Percentiles rank a stretch among this genome's conserved stretches.
Evolutionary conservation across 2,888 invertebrate genomes (phyloP).

Genomic region (Erebia ligea): DNA sequence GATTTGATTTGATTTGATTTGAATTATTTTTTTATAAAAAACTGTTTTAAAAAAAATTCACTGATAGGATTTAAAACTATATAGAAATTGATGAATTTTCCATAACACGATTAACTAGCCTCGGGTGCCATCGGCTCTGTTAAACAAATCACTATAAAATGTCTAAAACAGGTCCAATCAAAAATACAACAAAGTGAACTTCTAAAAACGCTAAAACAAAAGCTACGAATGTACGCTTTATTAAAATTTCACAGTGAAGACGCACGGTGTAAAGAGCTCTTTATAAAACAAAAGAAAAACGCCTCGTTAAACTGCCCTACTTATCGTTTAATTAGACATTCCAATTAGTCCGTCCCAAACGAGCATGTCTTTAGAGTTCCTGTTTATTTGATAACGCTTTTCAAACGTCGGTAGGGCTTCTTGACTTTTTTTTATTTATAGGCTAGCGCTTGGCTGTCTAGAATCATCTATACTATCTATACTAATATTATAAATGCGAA

Average conservation of each 20-base stretch:
- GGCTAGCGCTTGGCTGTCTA: no score
- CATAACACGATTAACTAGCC: no score
- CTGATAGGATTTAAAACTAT: no score
- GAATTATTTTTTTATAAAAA: no score
- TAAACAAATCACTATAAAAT: background rate
- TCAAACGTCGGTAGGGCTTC: background rate
- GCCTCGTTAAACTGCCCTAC: slow-evolving; percentile 17
- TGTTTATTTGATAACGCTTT: slow-evolving; percentile 7
- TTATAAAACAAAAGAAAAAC: slow-evolving; percentile 4
- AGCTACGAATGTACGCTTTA: slow-evolving; percentile 3
- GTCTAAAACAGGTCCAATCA: background rate
- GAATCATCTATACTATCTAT: no score
- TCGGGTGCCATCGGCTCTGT: background rate
- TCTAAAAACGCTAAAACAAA: slow-evolving; percentile 5
- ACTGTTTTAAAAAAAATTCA: no score
- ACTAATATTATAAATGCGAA: no score
- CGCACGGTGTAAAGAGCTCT: slow-evolving; percentile 11
- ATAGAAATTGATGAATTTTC: no score
- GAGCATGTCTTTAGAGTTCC: background rate
- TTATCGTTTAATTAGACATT: slow-evolving; percentile 15
- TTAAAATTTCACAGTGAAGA: slow-evolving; percentile 12
- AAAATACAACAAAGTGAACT: slow-evolving; percentile 11
- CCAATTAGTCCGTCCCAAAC: slow-evolving; percentile 12
- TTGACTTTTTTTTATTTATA: no score
- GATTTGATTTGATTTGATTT: no score